phyloP scores from a whole-genome alignment of 1,140 invertebrate species.

The Leptinotarsa texana region DNA sequence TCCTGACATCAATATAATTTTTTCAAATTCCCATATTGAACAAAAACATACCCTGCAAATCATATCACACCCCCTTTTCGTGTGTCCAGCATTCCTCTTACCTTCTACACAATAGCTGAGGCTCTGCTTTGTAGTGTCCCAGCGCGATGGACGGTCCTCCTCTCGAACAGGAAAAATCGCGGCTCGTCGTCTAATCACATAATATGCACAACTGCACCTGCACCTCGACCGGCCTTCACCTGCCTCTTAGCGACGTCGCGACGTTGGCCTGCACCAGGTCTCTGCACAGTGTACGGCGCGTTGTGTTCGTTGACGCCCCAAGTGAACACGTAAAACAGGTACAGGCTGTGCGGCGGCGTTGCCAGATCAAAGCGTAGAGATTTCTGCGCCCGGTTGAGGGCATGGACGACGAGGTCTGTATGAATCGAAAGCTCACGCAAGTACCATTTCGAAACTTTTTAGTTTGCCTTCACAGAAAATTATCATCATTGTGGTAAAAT shows the following conservation, averaged over 20 bases:
- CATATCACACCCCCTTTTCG: not conserved
- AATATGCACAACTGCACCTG: conserved; percentile 29
- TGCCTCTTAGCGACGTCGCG: conserved; percentile 8
- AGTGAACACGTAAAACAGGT: conserved; percentile 46
- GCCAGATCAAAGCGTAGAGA: conserved; percentile 27
- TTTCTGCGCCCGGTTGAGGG: not conserved
- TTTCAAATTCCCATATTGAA: not conserved
- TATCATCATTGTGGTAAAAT: not conserved
- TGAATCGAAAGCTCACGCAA: not conserved
- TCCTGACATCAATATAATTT: no score
- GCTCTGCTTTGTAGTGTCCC: not conserved
- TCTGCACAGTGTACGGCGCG: conserved; percentile 27
- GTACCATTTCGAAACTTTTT: not conserved
- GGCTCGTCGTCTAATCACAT: not conserved
- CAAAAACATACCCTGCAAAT: not conserved
- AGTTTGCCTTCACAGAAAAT: not conserved
- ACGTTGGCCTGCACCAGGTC: conserved; percentile 18
- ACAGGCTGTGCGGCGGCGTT: conserved; percentile 46
- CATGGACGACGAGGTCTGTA: conserved; percentile 16
- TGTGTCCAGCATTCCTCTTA: not conserved
- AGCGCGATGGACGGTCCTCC: not conserved
- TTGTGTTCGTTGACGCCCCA: conserved; percentile 48
- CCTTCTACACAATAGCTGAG: not conserved
- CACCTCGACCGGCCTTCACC: conserved; percentile 16
- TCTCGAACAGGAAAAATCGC: conserved; percentile 17